These are phyloP conservation scores for Anisognathus igniventris DNA, from an alignment of 2,797 vertebrate genomes.

Conservation along the genomic window DNA sequence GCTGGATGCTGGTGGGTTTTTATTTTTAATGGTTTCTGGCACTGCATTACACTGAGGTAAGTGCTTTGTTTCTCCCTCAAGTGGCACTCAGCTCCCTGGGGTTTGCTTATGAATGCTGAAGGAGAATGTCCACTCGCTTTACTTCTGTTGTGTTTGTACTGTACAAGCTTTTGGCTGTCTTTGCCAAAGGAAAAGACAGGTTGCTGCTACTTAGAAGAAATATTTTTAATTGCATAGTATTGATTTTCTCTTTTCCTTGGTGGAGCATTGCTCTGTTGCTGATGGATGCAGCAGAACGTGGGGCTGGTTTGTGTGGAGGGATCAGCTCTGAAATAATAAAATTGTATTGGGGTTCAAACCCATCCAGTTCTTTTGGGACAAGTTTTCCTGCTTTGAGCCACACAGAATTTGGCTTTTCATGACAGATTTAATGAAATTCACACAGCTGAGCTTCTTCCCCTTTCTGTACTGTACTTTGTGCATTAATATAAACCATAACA, in stretches of 20 bases:
- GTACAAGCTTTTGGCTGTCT: conserved; percentile 16
- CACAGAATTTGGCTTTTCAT: background rate
- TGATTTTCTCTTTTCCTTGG: conserved; percentile 23
- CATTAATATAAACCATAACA: accelerated
- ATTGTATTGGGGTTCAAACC: background rate
- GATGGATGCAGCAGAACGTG: background rate
- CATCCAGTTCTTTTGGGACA: background rate
- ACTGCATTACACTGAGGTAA: conserved; percentile 13
- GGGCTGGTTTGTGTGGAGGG: background rate
- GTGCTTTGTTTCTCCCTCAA: conserved; percentile 33
- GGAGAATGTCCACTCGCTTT: background rate
- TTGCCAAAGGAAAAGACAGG: conserved; percentile 23
- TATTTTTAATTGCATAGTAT: conserved; percentile 60
- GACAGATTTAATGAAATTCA: background rate
- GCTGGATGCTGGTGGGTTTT: background rate
- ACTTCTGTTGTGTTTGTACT: background rate
- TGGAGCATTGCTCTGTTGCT: background rate
- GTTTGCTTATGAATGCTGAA: background rate
- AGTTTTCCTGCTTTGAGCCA: background rate
- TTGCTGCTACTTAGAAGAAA: conserved; percentile 29
- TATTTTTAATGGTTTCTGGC: conserved; percentile 26
- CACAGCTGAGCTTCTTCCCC: background rate
- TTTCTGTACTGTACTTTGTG: accelerated
- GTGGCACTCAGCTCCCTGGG: conserved; percentile 16
- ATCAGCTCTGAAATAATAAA: background rate